phyloP scores from a whole-genome alignment of 2,797 vertebrate genomes.

The Trematomus bernacchii region DNA sequence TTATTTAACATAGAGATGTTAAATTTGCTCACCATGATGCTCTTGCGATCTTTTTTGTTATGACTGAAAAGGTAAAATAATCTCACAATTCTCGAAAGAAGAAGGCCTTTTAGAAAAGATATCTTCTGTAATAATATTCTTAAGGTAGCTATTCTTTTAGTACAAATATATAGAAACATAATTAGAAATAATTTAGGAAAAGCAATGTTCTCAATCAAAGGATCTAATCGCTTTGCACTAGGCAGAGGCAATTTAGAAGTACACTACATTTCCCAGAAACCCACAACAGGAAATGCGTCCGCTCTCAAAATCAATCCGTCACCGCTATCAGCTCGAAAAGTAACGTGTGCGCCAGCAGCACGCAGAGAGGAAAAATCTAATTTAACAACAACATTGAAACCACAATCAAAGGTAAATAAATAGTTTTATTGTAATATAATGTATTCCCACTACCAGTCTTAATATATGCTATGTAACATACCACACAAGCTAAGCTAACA shows the following conservation, averaged over 20 bases:
- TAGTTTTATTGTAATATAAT: accelerated
- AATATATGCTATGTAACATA: not conserved
- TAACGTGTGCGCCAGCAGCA: slow-evolving; percentile 17
- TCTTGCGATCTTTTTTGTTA: not conserved
- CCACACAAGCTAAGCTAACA: not conserved
- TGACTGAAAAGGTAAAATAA: not conserved
- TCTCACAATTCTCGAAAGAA: not conserved
- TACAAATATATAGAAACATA: not conserved
- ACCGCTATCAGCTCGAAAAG: not conserved
- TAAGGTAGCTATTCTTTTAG: not conserved
- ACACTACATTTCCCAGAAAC: slow-evolving; percentile 66
- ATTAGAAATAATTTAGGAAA: not conserved
- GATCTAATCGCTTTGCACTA: not conserved
- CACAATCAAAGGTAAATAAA: slow-evolving; percentile 47
- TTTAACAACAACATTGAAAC: not conserved
- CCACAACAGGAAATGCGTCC: slow-evolving; percentile 43
- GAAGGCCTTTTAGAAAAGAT: not conserved
- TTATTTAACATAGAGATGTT: not conserved
- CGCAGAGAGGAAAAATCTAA: not conserved
- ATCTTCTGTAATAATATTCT: not conserved
- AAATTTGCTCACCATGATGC: not conserved
- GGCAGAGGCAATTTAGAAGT: accelerated
- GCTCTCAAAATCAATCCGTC: slow-evolving; percentile 25
- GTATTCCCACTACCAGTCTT: accelerated
- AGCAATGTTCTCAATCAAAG: not conserved